phyloP scores from a whole-genome alignment of 2,797 vertebrate species.

The Onychomys torridus region DNA sequence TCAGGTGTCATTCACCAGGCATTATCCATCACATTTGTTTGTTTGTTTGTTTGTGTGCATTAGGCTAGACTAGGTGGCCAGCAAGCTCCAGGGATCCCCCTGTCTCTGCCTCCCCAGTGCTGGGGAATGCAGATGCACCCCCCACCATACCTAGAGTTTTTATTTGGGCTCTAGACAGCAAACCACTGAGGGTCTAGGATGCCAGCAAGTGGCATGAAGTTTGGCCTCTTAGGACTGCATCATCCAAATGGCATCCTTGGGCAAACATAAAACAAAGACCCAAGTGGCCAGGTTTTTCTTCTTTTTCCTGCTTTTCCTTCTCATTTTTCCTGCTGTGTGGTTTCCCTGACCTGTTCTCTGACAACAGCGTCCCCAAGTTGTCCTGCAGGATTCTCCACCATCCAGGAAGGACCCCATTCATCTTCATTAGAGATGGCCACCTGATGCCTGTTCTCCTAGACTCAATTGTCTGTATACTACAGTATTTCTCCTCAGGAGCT shows the following conservation, averaged over 20 bases:
- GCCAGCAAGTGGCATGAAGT: background rate
- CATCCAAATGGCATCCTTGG: background rate
- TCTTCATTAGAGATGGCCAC: background rate
- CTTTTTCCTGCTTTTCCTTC: background rate
- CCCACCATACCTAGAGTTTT: background rate
- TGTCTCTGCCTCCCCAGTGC: background rate
- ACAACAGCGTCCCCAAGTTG: background rate
- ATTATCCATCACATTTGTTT: background rate
- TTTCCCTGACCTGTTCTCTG: background rate
- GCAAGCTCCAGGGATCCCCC: background rate
- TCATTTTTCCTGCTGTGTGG: background rate
- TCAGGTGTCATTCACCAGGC: background rate
- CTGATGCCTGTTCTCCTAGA: accelerated
- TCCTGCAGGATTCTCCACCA: background rate
- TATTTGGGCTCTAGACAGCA: background rate
- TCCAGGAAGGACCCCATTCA: background rate
- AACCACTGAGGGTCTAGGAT: background rate
- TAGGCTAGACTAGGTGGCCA: background rate
- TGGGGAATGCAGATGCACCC: background rate
- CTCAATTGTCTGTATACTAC: background rate
- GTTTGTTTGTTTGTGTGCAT: background rate
- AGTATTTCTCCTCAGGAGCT: background rate
- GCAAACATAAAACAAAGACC: background rate
- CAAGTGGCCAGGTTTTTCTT: background rate
- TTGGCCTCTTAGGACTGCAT: background rate